Percentiles rank a stretch among this genome's conserved stretches.
Conservation (phyloP, 64 coral and sea anemone genomes). For the Porites lutea region DNA sequence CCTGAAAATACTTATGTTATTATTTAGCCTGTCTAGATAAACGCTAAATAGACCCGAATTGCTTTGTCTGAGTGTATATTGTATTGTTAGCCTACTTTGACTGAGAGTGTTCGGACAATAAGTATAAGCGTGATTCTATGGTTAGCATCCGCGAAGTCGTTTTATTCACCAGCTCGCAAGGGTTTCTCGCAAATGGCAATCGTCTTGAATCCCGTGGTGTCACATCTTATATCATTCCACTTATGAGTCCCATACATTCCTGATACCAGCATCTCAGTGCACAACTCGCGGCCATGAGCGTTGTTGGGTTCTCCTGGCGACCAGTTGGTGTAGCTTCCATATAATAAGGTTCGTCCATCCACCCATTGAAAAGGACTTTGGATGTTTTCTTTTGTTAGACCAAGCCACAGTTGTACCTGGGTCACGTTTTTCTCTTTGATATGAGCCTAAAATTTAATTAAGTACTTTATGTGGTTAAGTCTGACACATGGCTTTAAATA, state of each 20-base stretch:
- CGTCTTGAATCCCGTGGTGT: neutral
- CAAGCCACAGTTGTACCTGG: slow-evolving; percentile 8
- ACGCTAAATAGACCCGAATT: too few species aligned
- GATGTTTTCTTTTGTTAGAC: neutral
- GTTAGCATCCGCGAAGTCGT: neutral
- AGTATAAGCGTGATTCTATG: neutral
- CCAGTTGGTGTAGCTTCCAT: slow-evolving; percentile 6
- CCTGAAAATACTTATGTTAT: too few species aligned
- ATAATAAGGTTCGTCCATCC: neutral
- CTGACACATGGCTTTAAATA: too few species aligned
- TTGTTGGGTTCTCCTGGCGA: slow-evolving; percentile 12
- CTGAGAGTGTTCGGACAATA: neutral
- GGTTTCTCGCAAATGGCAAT: slow-evolving; percentile 20
- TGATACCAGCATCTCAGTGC: slow-evolving; percentile 6
- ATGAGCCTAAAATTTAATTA: neutral
- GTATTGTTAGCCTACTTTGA: neutral
- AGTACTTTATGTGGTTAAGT: too few species aligned
- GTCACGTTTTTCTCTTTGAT: neutral
- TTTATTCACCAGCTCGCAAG: neutral
- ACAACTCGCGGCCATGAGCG: neutral
- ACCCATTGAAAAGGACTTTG: neutral
- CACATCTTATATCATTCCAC: slow-evolving; percentile 22
- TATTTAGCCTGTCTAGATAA: too few species aligned
- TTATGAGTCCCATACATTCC: neutral
- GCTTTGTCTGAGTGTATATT: too few species aligned